Percentiles rank a stretch among this genome's conserved stretches.
Conservation (phyloP, 2,113 vertebrate species). For the Irena cyanogastra region DNA sequence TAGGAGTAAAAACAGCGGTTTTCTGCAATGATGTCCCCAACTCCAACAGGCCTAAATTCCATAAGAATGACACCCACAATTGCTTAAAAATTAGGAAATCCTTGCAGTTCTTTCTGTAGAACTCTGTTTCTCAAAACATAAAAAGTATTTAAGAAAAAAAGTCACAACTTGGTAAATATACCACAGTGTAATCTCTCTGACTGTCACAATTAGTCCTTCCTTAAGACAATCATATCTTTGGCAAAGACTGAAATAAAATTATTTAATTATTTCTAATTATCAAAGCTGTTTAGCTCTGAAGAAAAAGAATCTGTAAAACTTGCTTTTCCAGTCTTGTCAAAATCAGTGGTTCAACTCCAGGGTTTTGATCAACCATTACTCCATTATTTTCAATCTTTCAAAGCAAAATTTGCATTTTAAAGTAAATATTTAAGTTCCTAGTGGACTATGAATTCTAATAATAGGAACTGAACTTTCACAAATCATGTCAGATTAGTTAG, state of each 20-base stretch:
- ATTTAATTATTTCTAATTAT: neutral
- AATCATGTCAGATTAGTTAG: neutral
- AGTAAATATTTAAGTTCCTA: neutral
- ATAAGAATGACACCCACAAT: neutral
- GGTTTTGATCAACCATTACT: neutral
- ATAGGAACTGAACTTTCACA: neutral
- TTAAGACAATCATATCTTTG: neutral
- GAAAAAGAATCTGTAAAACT: neutral
- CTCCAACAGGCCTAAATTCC: neutral
- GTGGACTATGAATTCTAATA: neutral
- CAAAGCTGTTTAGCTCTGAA: neutral
- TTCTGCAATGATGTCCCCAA: neutral
- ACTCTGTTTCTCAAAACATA: neutral
- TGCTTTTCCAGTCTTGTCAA: neutral
- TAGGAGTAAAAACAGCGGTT: neutral
- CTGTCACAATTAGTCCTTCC: neutral
- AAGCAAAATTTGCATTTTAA: neutral
- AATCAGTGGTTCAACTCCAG: neutral
- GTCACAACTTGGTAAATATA: neutral
- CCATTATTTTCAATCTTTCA: neutral
- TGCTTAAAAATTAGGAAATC: neutral
- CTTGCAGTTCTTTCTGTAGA: neutral
- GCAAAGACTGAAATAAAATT: neutral
- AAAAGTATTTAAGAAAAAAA: neutral
- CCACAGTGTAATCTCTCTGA: neutral